A percentile compares a stretch with the other conserved stretches of the same genome.
Conservation (phyloP, 2,888 invertebrate species). For the Pherbina coryleti region DNA sequence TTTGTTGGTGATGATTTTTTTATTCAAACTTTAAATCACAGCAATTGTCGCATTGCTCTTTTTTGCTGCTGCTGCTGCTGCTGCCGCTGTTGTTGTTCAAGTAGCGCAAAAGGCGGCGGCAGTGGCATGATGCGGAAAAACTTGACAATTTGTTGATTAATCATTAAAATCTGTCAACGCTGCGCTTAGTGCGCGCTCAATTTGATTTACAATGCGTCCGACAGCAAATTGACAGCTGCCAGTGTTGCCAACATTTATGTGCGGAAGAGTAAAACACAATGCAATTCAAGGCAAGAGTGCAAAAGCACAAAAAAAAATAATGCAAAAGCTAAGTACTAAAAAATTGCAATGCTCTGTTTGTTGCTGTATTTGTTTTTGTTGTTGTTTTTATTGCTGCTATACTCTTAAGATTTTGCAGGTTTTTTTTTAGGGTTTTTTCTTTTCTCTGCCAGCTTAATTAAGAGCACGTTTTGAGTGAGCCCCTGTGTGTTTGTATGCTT, state of each 20-base stretch:
- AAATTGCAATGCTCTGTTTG: not conserved
- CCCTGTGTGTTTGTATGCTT: constrained; percentile 29
- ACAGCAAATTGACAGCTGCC: constrained; percentile 15
- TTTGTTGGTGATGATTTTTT: not conserved
- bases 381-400: not conserved
- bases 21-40: not conserved
- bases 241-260: constrained; percentile 26
- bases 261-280: not conserved
- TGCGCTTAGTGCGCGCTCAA: constrained; percentile 8
- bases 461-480: constrained; percentile 44
- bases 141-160: constrained; percentile 33
- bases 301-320: not conserved
- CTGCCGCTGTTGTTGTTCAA: not conserved
- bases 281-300: not conserved
- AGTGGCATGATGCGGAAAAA: not conserved
- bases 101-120: not conserved
- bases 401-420: constrained; percentile 4
- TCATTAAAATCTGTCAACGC: constrained; percentile 36
- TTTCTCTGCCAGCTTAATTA: constrained; percentile 44
- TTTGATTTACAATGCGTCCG: constrained; percentile 29
- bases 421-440: not conserved
- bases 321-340: not conserved
- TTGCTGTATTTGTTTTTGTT: not conserved
- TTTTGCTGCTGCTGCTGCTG: not conserved
- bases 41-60: constrained; percentile 9